These are phyloP conservation scores for Parascotia fuliginaria DNA, from an alignment of 2,888 invertebrate genomes.

Conservation along the genomic window DNA sequence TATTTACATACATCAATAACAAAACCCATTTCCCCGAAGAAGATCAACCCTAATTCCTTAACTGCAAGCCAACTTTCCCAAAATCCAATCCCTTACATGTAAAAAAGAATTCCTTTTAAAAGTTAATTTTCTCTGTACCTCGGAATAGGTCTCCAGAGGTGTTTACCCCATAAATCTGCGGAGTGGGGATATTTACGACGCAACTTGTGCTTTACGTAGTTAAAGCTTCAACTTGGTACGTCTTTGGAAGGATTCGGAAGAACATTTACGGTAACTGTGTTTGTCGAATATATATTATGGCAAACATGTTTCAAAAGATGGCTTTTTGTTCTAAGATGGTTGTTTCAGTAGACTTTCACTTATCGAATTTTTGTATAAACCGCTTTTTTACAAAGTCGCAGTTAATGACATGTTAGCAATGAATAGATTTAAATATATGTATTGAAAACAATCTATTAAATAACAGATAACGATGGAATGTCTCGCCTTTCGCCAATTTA, in stretches of 20 bases:
- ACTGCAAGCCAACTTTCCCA: neutral
- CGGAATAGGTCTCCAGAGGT: constrained; percentile 29
- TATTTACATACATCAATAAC: neutral
- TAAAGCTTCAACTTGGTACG: neutral
- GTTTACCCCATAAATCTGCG: constrained; percentile 34
- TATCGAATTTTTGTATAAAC: too few relatives aligned
- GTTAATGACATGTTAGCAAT: too few relatives aligned
- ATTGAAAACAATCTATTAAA: too few relatives aligned
- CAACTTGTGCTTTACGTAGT: constrained; percentile 23
- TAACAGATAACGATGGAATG: too few relatives aligned
- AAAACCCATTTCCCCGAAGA: neutral
- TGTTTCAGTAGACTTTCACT: too few relatives aligned
- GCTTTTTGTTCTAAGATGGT: too few relatives aligned
- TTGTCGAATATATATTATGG: too few relatives aligned
- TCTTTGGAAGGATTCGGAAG: neutral
- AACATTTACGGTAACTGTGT: too few relatives aligned
- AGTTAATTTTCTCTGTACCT: constrained; percentile 26
- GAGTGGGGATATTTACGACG: constrained; percentile 42
- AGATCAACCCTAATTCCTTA: neutral
- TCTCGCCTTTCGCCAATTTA: too few relatives aligned
- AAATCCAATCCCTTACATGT: neutral
- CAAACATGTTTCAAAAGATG: too few relatives aligned
- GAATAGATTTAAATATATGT: too few relatives aligned
- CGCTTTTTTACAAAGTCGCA: too few relatives aligned
- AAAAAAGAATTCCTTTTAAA: constrained; percentile 22